A percentile compares a stretch with the other conserved stretches of the same genome.
Conservation (phyloP, 2,113 vertebrate genomes). For the Festucalex cinctus region DNA sequence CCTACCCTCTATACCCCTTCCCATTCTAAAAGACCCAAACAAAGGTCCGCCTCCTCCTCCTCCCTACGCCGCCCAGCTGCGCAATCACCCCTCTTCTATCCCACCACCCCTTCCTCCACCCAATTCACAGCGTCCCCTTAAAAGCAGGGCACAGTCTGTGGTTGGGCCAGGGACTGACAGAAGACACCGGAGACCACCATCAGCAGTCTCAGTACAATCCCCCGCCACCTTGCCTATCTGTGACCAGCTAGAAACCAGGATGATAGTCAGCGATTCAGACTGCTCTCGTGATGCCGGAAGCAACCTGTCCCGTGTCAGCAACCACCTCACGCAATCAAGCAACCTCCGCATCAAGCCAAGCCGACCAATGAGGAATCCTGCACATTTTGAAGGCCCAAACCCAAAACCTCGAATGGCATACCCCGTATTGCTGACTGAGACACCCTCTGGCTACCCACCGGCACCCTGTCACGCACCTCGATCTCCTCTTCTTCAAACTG, state of each 20-base stretch:
- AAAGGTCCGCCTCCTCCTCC: slow-evolving; percentile 49
- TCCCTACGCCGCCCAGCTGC: slow-evolving; percentile 39
- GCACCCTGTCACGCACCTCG: slow-evolving; percentile 5
- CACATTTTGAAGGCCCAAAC: not conserved
- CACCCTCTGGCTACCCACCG: not conserved
- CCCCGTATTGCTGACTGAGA: not conserved
- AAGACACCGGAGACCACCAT: slow-evolving; percentile 26
- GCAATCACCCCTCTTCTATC: not conserved
- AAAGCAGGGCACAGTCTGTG: not conserved
- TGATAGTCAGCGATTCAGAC: slow-evolving; percentile 28
- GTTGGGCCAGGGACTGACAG: slow-evolving; percentile 4
- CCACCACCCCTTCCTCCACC: slow-evolving; percentile 24
- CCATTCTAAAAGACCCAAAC: slow-evolving; percentile 22
- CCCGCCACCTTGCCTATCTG: slow-evolving; percentile 61
- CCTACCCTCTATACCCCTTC: slow-evolving; percentile 8
- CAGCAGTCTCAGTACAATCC: not conserved
- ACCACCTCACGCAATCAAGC: not conserved
- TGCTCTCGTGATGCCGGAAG: not conserved
- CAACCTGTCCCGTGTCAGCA: slow-evolving; percentile 27
- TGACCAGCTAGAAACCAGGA: slow-evolving; percentile 43
- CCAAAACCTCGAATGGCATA: not conserved
- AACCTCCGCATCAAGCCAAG: slow-evolving; percentile 7
- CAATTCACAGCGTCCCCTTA: slow-evolving; percentile 19
- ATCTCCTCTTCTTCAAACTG: slow-evolving; percentile 43
- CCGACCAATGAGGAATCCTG: not conserved